Evolutionary conservation across 2,888 invertebrate species (phyloP), one percentile per base, ranked within the genome.

Genomic region (Cotesia congregata): DNA sequence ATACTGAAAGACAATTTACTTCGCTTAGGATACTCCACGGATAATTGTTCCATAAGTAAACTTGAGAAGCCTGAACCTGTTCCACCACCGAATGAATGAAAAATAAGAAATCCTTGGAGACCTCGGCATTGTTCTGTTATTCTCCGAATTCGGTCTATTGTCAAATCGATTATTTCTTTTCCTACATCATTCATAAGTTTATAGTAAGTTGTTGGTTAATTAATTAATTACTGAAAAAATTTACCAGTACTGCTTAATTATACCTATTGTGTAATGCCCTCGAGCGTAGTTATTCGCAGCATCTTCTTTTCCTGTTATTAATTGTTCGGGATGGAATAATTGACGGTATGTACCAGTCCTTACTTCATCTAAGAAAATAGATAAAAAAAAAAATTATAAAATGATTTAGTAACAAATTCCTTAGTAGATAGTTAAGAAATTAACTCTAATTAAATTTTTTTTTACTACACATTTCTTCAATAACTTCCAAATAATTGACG

Each of bases 51-150:
- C 97, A 97, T 97, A 81, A 97, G 91, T 81, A 98, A 91, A 40
- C 97, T 96, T 2, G 97, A 96, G 90, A 98, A 97, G 62, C 97
- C 97, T 65, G 95, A 96, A 75, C 97, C 97, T 83, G 96, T 97
- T 83, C 97, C 97, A 82, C 94, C 95, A 79, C 94, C 97, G 87
- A 97, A 97, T 39, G 96, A 96, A 90, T 97, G 97, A 92, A 97
- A 97, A 85, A 97, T 95, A 85, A 97, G 92, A 91, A 97, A 97
- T 67, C 97, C 97, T 92, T 94, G 90, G 68, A 90, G 92, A n/a
- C 96, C 96, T n/a, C 95, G 95, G 89, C 97, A 97, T 90, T 95
- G 95, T 88, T 97, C 97, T 12, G 95, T 94, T 80, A 96, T 91
- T 88, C 95, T 96, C 82, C 96, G 92, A 83, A 97, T 91, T 80